Evolutionary conservation across 2,797 vertebrate species (phyloP).

Genomic region (Clarias pachynema): DNA sequence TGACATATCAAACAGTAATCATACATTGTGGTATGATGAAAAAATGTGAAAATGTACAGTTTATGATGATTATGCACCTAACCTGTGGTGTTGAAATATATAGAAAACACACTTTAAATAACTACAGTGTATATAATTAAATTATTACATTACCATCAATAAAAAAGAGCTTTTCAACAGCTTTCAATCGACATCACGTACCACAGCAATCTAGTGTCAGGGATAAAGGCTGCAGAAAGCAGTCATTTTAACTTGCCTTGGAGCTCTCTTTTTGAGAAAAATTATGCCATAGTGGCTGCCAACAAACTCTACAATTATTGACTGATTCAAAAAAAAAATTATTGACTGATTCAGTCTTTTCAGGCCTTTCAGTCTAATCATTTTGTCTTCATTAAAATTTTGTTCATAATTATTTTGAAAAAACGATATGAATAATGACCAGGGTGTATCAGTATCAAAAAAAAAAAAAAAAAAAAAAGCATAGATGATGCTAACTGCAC

Average conservation of each 20-base stretch:
- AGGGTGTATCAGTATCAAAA: neutral
- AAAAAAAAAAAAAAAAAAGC: neutral
- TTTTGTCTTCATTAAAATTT: neutral
- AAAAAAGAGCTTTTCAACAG: neutral
- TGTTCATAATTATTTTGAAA: neutral
- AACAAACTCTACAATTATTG: neutral
- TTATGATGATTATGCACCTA: neutral
- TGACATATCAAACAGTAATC: neutral
- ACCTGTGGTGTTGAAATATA: neutral
- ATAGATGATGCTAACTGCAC: conserved; percentile 7
- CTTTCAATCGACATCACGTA: neutral
- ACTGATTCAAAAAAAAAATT: neutral
- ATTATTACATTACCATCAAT: neutral
- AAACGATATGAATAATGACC: neutral
- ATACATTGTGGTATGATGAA: neutral
- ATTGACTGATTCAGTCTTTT: neutral
- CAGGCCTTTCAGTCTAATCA: too few species aligned
- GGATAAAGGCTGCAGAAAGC: neutral
- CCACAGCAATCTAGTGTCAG: too few species aligned
- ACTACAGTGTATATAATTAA: neutral
- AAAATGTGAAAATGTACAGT: neutral
- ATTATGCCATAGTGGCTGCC: neutral
- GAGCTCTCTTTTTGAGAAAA: neutral
- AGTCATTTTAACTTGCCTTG: neutral
- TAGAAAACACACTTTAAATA: neutral